phyloP scores from a whole-genome alignment of 92 coral and sea anemone species.

The Metridium senile region DNA sequence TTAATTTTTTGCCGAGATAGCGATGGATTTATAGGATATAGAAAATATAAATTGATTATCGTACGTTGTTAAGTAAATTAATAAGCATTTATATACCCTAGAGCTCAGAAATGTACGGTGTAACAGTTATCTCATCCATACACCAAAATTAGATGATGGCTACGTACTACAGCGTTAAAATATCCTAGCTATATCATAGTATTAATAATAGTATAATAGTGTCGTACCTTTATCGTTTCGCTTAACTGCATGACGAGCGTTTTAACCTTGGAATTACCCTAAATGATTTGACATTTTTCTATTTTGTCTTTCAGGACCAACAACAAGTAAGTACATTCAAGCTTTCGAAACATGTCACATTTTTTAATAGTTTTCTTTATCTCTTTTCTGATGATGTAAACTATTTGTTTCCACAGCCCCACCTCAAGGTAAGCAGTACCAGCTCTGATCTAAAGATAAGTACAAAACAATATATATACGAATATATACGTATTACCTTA shows the following conservation, averaged over 20 bases:
- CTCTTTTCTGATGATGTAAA: not conserved
- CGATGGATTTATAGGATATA: too few species aligned
- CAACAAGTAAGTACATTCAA: not conserved
- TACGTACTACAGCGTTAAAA: not conserved
- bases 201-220: not conserved
- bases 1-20: too few species aligned
- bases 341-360: too few species aligned
- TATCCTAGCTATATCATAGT: not conserved
- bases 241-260: not conserved
- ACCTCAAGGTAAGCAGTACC: too few species aligned
- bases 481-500: not conserved
- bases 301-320: conserved; percentile 18
- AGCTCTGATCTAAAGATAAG: not conserved
- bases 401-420: too few species aligned
- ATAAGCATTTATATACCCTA: too few species aligned
- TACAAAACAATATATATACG: not conserved
- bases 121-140: too few species aligned
- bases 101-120: too few species aligned
- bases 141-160: too few species aligned
- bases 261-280: too few species aligned
- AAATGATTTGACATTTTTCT: not conserved
- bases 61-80: too few species aligned
- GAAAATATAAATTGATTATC: too few species aligned
- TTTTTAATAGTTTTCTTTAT: not conserved
- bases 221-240: not conserved